Evolutionary conservation across 2,113 vertebrate species (phyloP), one percentile per base, ranked within the genome.

Genomic region (Actenoides hombroni): DNA sequence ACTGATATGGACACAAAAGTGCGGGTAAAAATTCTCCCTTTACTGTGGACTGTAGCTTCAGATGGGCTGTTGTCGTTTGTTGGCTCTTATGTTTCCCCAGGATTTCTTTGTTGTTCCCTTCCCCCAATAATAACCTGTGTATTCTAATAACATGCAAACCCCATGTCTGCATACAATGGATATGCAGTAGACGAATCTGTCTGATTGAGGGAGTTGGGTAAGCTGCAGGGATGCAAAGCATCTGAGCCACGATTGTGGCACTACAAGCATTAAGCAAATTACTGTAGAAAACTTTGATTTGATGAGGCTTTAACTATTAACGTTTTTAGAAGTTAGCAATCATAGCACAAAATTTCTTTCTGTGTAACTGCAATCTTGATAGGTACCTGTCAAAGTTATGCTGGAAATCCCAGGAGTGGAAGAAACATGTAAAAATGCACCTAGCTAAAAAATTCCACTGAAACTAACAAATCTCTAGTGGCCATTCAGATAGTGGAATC

Each of bases 111-210:
- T 76, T 78, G 42, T 44, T 28, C 6, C 11, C 6, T 13, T 5
- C 9, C 9, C 6, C 17, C 24, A 6, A 0, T 26, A 64, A 9
- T 12, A 57, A 35, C 26, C 16, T 17, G 16, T 19, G 0, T 69
- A 7, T 70, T 64, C 54, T 19, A 61, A 8, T 53, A 57, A 8
- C 6, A 0, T 3, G 9, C 9, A 39, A 56, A 64, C 60, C 7
- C 4, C 6, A 0, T 28, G 37, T 39, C 17, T 39, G 37, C 0
- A 0, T 35, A 1, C 46, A 44, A 29, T 6, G 24, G 11, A 4
- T 56, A 13, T 13, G 1, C 14, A 15, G 10, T 21, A 23, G 28
- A 9, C 5, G 18, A 37, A 44, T 75, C 18, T 8, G 0, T 37
- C 14, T 35, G 7, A 18, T 39, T 21, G 33, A 48, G 23, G 25